Conservation (phyloP, 2,888 invertebrate species). For the Eumerus sabulonum region DNA sequence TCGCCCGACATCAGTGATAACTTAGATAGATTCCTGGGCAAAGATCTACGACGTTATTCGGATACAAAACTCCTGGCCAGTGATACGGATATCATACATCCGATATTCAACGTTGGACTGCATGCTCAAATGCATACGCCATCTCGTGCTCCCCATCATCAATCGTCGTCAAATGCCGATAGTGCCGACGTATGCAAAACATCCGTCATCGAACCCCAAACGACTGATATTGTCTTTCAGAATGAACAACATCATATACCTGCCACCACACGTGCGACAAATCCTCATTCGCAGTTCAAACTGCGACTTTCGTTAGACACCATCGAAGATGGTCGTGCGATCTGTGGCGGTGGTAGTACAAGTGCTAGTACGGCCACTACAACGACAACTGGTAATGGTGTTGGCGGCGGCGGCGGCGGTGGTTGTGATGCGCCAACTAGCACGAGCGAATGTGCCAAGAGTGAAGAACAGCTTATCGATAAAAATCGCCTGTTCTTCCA, state of each 20-base stretch:
- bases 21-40: slow-evolving; percentile 73
- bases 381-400: slow-evolving; percentile 43
- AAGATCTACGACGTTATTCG: slow-evolving; percentile 78
- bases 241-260: slow-evolving; percentile 70
- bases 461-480: slow-evolving; percentile 71
- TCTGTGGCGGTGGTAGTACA: slow-evolving; percentile 17
- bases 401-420: neutral
- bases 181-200: slow-evolving; percentile 25
- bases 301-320: slow-evolving; percentile 75
- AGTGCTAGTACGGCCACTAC: slow-evolving; percentile 50
- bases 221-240: slow-evolving; percentile 73
- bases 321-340: slow-evolving; percentile 71
- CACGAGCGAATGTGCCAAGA: slow-evolving; percentile 64
- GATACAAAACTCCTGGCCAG: slow-evolving; percentile 78
- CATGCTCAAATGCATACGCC: slow-evolving; percentile 38
- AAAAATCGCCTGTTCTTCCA: slow-evolving; percentile 80
- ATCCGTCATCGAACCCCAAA: slow-evolving; percentile 69
- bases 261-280: slow-evolving; percentile 72
- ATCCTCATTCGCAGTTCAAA: slow-evolving; percentile 76
- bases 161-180: slow-evolving; percentile 42
- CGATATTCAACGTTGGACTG: slow-evolving; percentile 70
- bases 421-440: slow-evolving; percentile 35
- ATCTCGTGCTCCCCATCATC: neutral
- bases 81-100: slow-evolving; percentile 72
- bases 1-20: slow-evolving; percentile 73